Evolutionary conservation across 2,888 invertebrate species (phyloP).

Genomic region (Alsophila aescularia): DNA sequence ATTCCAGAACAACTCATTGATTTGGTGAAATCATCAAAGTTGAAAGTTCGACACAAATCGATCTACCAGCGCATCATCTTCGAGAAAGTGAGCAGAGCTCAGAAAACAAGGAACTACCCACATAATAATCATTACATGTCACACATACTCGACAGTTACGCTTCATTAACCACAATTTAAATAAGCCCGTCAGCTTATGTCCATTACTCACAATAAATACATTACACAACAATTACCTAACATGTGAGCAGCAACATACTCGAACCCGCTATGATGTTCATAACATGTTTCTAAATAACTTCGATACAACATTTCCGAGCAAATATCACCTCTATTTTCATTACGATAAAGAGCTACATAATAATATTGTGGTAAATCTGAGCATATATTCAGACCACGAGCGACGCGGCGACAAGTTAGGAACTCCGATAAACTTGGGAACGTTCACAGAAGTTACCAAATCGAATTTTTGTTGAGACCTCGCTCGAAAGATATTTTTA

Average conservation of each 20-base stretch:
- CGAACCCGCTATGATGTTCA: slow-evolving; percentile 33
- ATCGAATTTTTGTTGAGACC: slow-evolving; percentile 57
- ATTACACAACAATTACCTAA: slow-evolving; percentile 26
- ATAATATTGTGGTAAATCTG: slow-evolving; percentile 11
- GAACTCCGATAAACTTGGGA: slow-evolving; percentile 53
- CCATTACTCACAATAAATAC: slow-evolving; percentile 18
- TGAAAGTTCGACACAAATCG: no score
- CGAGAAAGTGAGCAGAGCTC: no score
- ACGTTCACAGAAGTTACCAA: slow-evolving; percentile 56
- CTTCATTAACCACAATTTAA: slow-evolving; percentile 3
- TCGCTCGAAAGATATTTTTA: slow-evolving; percentile 54
- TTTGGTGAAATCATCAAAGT: no score
- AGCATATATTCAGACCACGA: slow-evolving; percentile 49
- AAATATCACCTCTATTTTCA: slow-evolving; percentile 28
- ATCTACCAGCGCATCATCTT: no score
- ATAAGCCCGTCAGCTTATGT: slow-evolving; percentile 4
- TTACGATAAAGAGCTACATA: slow-evolving; percentile 31
- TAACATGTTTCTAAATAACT: slow-evolving; percentile 36
- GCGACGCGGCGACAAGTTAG: slow-evolving; percentile 49
- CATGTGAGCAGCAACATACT: slow-evolving; percentile 27
- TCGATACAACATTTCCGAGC: slow-evolving; percentile 24
- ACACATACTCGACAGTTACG: background rate
- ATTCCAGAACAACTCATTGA: no score
- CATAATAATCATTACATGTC: no score
- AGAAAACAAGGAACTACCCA: no score